These are phyloP conservation scores for Creontiades dilutus DNA, from an alignment of 2,888 invertebrate genomes.

Conservation along the genomic window DNA sequence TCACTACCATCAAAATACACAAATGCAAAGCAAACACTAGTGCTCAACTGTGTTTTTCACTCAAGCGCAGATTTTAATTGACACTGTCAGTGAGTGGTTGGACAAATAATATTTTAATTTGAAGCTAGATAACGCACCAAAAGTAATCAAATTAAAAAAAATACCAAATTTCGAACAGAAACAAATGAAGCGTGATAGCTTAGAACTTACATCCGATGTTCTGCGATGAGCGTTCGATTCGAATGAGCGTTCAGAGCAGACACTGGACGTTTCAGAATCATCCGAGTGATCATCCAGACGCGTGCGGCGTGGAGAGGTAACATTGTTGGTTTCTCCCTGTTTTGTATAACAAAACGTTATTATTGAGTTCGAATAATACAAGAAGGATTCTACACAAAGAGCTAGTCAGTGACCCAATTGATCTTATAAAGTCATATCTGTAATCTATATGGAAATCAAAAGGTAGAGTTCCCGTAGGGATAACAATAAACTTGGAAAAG, in stretches of 20 bases:
- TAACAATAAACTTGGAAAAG: too few relatives aligned
- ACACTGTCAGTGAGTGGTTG: slow-evolving; percentile 26
- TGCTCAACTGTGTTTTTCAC: background rate
- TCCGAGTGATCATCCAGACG: slow-evolving; percentile 86
- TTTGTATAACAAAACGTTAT: background rate
- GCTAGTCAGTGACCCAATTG: too few relatives aligned
- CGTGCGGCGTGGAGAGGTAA: slow-evolving; percentile 75
- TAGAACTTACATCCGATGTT: slow-evolving; percentile 85
- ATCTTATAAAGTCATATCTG: too few relatives aligned
- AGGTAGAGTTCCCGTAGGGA: too few relatives aligned
- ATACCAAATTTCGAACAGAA: too few relatives aligned
- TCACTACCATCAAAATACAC: background rate
- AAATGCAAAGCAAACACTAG: slow-evolving; percentile 24
- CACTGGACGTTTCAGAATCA: slow-evolving; percentile 96
- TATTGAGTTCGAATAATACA: too few relatives aligned
- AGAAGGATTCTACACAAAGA: too few relatives aligned
- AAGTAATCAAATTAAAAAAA: too few relatives aligned
- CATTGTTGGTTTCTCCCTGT: slow-evolving; percentile 69
- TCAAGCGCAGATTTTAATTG: background rate
- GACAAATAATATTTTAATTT: background rate
- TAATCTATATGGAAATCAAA: too few relatives aligned
- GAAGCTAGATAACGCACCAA: too few relatives aligned
- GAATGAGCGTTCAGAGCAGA: slow-evolving; percentile 94
- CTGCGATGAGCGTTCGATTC: slow-evolving; percentile 88
- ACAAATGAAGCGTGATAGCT: too few relatives aligned